phyloP scores from a whole-genome alignment of 2,113 vertebrate genomes.

The Castor canadensis region DNA sequence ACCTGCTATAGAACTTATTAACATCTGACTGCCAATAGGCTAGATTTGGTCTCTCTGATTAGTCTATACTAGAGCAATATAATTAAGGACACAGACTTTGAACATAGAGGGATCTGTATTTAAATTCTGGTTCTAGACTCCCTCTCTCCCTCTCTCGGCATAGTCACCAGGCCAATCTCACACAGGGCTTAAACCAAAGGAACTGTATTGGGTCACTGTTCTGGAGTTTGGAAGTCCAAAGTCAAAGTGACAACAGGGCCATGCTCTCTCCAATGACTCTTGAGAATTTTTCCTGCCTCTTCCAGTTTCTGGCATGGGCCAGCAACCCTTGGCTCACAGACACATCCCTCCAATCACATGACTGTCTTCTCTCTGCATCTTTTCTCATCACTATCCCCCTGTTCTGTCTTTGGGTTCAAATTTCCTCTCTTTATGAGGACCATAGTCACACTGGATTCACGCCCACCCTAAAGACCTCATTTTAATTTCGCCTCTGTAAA shows the following conservation, averaged over 20 bases:
- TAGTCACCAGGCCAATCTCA: neutral
- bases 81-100: neutral
- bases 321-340: too few species aligned
- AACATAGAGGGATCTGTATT: neutral
- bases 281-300: neutral
- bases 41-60: neutral
- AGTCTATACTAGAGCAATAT: neutral
- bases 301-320: too few species aligned
- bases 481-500: neutral
- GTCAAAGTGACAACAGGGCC: neutral
- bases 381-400: too few species aligned
- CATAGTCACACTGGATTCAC: neutral
- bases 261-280: fast-evolving
- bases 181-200: fast-evolving
- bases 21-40: neutral
- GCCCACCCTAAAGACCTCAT: neutral
- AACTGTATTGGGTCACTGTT: neutral
- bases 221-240: neutral
- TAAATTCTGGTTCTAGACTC: neutral
- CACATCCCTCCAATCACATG: too few species aligned
- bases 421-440: too few species aligned
- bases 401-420: neutral
- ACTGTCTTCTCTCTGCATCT: neutral
- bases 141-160: neutral
- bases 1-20: neutral